Conservation (phyloP, 1,140 invertebrate species). For the Dryas iulia region DNA sequence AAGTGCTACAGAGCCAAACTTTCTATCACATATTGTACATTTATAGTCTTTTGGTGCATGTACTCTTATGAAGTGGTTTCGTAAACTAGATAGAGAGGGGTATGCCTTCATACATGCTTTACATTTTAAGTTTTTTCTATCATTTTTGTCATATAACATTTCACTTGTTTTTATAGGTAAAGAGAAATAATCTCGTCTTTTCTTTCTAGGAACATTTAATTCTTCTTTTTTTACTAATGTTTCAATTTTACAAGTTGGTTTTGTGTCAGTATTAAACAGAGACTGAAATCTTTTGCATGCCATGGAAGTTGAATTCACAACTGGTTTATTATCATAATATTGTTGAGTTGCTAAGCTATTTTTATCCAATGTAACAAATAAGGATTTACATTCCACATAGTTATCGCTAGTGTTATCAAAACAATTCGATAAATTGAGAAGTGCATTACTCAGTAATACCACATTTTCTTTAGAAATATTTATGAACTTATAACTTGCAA, state of each 20-base stretch:
- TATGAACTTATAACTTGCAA: slow-evolving; percentile 54
- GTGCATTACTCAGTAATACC: slow-evolving; percentile 35
- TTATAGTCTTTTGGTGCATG: slow-evolving; percentile 61
- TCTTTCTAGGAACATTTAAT: slow-evolving; percentile 17
- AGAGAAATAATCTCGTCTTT: slow-evolving; percentile 29
- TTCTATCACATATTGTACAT: slow-evolving; percentile 53
- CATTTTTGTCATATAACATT: slow-evolving; percentile 52
- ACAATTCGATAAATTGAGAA: slow-evolving; percentile 39
- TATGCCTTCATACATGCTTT: slow-evolving; percentile 52
- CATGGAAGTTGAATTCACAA: slow-evolving; percentile 20
- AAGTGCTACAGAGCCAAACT: slow-evolving; percentile 53
- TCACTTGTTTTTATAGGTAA: slow-evolving; percentile 44
- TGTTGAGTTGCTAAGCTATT: slow-evolving; percentile 44
- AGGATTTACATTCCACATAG: slow-evolving; percentile 35
- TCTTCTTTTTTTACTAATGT: slow-evolving; percentile 16
- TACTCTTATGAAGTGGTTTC: slow-evolving; percentile 61
- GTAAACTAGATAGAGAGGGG: slow-evolving; percentile 48
- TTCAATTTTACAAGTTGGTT: slow-evolving; percentile 16
- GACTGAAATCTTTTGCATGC: slow-evolving; percentile 41
- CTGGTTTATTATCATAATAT: slow-evolving; percentile 44
- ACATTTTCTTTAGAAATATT: slow-evolving; percentile 40
- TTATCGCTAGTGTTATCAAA: slow-evolving; percentile 36
- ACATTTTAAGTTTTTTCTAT: slow-evolving; percentile 45
- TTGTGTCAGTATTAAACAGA: slow-evolving; percentile 28
- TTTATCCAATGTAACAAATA: slow-evolving; percentile 50